Evolutionary conservation across 2,113 vertebrate genomes (phyloP).

Genomic region (Aldabrachelys gigantea): DNA sequence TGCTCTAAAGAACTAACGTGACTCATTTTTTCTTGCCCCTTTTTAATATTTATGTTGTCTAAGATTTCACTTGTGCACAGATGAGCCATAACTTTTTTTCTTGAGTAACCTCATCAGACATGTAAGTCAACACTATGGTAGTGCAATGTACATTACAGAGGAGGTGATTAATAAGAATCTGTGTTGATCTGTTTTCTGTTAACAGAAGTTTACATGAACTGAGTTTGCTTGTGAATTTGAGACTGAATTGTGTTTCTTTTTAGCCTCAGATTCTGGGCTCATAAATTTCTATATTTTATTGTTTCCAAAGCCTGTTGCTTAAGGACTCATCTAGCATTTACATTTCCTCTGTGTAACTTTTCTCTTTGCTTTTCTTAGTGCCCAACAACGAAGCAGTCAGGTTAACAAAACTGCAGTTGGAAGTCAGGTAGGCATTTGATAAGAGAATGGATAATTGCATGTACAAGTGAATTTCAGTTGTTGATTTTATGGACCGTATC

Average conservation of each 20-base stretch:
- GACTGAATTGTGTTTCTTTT: conserved; percentile 14
- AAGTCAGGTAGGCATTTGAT: conserved; percentile 87
- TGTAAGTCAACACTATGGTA: background rate
- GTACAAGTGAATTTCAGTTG: conserved; percentile 52
- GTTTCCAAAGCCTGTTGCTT: conserved; percentile 41
- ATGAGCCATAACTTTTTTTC: conserved; percentile 31
- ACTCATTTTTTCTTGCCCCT: conserved; percentile 14
- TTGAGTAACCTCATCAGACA: conserved; percentile 24
- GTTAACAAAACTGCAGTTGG: conserved; percentile 84
- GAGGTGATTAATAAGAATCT: background rate
- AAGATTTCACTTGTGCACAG: conserved; percentile 19
- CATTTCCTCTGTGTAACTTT: conserved; percentile 71
- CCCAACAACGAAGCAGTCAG: conserved; percentile 86
- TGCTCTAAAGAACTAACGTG: conserved; percentile 37
- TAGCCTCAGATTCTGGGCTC: conserved; percentile 13
- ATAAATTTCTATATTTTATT: conserved; percentile 7
- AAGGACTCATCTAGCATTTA: background rate
- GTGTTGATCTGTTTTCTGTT: background rate
- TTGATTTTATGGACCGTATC: conserved; percentile 60
- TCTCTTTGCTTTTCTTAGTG: conserved; percentile 83
- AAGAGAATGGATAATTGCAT: conserved; percentile 66
- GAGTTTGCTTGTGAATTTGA: conserved; percentile 34
- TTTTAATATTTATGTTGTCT: conserved; percentile 46
- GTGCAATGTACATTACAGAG: background rate
- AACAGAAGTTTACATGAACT: background rate